Evolutionary conservation across 2,113 vertebrate species (phyloP).

Genomic region (Herpetotheres cachinnans): DNA sequence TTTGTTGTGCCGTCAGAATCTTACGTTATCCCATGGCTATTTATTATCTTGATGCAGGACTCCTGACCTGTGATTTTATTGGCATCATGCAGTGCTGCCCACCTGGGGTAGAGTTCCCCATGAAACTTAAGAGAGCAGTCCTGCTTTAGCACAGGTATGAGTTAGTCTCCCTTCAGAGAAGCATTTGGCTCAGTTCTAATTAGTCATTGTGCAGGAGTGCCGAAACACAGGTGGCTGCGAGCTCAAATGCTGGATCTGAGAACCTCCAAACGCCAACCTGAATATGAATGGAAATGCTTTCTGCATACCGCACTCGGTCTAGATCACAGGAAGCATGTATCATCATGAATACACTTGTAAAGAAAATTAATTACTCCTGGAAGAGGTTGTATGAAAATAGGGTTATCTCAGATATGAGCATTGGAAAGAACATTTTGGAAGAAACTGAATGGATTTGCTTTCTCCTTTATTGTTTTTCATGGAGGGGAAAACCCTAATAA

Average conservation of each 20-base stretch:
- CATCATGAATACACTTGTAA: neutral
- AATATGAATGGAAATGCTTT: neutral
- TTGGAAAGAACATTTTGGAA: neutral
- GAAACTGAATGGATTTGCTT: neutral
- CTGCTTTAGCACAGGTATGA: neutral
- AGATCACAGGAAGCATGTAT: neutral
- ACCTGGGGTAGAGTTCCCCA: neutral
- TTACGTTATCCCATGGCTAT: neutral
- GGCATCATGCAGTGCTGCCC: neutral
- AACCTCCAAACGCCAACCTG: neutral
- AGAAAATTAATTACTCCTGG: slow-evolving; percentile 9
- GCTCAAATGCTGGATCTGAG: neutral
- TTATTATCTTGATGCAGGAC: neutral
- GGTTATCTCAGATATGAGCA: neutral
- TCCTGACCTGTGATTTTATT: neutral
- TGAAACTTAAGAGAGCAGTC: neutral
- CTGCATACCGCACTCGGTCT: neutral
- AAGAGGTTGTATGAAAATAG: neutral
- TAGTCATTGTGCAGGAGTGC: neutral
- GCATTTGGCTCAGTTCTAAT: neutral
- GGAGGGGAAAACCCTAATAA: neutral
- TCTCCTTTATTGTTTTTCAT: neutral
- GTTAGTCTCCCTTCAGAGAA: neutral
- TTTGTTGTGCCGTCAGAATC: neutral
- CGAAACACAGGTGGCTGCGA: neutral